Conservation (phyloP, 2,888 invertebrate genomes). For the Sinopyrophorus schimmeli region DNA sequence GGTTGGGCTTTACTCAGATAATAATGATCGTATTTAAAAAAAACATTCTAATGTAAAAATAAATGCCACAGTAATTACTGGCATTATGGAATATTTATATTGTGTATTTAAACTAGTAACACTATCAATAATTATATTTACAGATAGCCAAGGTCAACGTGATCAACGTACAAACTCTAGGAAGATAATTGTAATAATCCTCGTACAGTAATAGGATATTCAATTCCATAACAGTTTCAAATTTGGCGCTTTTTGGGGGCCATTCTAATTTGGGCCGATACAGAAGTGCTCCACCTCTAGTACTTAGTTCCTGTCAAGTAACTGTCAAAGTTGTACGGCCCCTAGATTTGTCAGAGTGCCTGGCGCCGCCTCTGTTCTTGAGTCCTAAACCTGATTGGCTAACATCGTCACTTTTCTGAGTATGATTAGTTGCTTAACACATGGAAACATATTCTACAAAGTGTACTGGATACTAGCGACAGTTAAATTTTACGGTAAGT, state of each 20-base stretch:
- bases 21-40: conserved; percentile 12
- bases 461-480: conserved; percentile 52
- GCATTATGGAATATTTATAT: conserved; percentile 13
- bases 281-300: conserved; percentile 55
- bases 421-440: conserved; percentile 52
- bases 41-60: conserved; percentile 26
- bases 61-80: conserved; percentile 24
- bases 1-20: conserved; percentile 15
- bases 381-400: conserved; percentile 50
- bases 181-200: conserved; percentile 1
- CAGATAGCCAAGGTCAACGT: conserved; percentile 20
- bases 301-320: conserved; percentile 56
- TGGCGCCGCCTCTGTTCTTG: conserved; percentile 53
- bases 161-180: conserved; percentile 8
- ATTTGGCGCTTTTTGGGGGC: conserved; percentile 53
- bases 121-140: conserved; percentile 19
- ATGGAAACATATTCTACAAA: conserved; percentile 31
- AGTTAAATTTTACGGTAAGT: conserved; percentile 44
- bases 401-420: conserved; percentile 46
- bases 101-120: conserved; percentile 2
- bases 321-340: conserved; percentile 55
- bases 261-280: conserved; percentile 56
- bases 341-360: conserved; percentile 53
- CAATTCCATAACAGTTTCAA: conserved; percentile 40
- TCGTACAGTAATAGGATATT: conserved; percentile 1